Evolutionary conservation across 2,888 invertebrate species (phyloP).

Genomic region (Corbicula japonica): DNA sequence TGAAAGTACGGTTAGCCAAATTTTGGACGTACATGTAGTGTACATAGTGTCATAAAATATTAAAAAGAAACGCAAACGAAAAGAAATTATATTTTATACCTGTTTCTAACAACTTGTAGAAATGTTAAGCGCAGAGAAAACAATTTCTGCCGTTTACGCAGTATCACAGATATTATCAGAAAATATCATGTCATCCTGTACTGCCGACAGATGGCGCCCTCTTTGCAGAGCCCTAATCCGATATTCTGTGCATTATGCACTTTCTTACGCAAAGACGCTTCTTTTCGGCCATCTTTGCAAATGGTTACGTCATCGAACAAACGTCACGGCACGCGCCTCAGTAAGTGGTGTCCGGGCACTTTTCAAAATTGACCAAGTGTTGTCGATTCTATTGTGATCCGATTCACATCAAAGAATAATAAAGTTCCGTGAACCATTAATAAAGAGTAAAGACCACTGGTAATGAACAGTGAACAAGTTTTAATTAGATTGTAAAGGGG

Average conservation of each 20-base stretch:
- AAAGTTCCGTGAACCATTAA: constrained; percentile 67
- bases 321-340: constrained; percentile 70
- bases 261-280: constrained; percentile 61
- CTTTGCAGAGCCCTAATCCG: constrained; percentile 48
- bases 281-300: constrained; percentile 64
- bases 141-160: too few relatives aligned
- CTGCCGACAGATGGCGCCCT: constrained; percentile 56
- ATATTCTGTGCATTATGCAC: constrained; percentile 66
- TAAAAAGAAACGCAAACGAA: too few relatives aligned
- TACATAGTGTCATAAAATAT: too few relatives aligned
- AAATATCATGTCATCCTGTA: constrained; percentile 20
- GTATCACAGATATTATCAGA: constrained; percentile 13
- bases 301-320: constrained; percentile 65
- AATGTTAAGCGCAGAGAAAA: too few relatives aligned
- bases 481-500: constrained; percentile 70
- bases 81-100: too few relatives aligned
- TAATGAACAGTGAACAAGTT: constrained; percentile 71
- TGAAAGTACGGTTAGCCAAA: too few relatives aligned
- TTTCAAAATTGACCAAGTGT: constrained; percentile 61
- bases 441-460: constrained; percentile 62
- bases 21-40: too few relatives aligned
- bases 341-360: constrained; percentile 56
- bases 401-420: constrained; percentile 69
- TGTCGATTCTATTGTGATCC: constrained; percentile 64
- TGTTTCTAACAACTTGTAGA: too few relatives aligned